Conservation (phyloP, 2,113 vertebrate species). For the Leucoraja erinaceus region DNA sequence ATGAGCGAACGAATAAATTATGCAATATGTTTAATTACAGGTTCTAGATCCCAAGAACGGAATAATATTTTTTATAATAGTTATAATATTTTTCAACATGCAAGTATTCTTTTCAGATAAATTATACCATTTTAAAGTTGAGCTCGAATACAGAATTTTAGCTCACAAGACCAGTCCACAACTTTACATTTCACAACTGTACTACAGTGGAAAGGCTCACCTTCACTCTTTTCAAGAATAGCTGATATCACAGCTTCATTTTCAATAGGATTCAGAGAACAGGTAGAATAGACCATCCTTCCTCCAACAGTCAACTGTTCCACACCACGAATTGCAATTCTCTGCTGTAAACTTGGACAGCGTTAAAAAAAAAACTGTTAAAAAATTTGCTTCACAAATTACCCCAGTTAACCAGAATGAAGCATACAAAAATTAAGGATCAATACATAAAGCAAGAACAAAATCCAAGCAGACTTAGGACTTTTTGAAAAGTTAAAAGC, state of each 20-base stretch:
- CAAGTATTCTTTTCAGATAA: background rate
- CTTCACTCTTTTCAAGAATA: conserved; percentile 90
- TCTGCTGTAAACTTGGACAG: conserved; percentile 41
- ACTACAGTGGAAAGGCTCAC: conserved; percentile 50
- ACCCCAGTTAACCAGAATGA: background rate
- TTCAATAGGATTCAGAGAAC: conserved; percentile 87
- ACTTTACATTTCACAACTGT: background rate
- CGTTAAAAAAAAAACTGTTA: background rate
- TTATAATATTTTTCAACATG: background rate
- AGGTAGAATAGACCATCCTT: conserved; percentile 95
- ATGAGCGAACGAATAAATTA: no score
- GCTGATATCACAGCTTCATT: conserved; percentile 88
- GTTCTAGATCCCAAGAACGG: no score
- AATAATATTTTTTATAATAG: no score
- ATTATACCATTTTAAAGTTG: background rate
- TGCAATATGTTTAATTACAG: no score
- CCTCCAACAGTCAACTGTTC: conserved; percentile 90
- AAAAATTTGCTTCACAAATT: background rate
- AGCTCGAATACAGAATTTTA: background rate
- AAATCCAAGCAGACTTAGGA: background rate
- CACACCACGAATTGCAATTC: conserved; percentile 84
- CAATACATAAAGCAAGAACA: background rate
- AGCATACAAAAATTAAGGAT: background rate
- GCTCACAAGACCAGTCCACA: background rate
- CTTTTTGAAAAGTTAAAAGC: background rate